Conservation (phyloP, 2,113 vertebrate species). For the Quiscalus mexicanus region DNA sequence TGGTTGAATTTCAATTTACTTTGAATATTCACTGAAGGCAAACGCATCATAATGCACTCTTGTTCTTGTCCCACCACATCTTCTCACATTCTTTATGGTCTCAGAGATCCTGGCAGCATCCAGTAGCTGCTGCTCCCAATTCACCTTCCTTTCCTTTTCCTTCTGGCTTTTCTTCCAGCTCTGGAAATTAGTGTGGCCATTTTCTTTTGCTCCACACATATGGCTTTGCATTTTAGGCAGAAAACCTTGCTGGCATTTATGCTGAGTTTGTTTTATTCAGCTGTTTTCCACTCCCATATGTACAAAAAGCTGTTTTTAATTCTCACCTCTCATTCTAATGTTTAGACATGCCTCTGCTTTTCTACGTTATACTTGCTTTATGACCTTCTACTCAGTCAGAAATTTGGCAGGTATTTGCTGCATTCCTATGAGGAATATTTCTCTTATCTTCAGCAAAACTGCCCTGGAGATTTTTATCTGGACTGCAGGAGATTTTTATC, state of each 20-base stretch:
- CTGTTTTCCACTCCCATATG: not conserved
- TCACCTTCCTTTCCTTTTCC: not conserved
- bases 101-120: not conserved
- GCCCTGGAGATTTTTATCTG: not conserved
- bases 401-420: not conserved
- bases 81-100: not conserved
- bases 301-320: constrained; percentile 8
- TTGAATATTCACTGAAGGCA: not conserved
- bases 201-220: not conserved
- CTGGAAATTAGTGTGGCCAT: not conserved
- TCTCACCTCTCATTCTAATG: not conserved
- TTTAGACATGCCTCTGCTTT: not conserved
- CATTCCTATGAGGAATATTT: not conserved
- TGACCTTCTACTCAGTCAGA: not conserved
- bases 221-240: not conserved
- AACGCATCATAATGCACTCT: not conserved
- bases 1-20: not conserved
- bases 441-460: not conserved
- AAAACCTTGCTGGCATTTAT: not conserved
- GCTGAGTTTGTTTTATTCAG: not conserved
- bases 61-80: not conserved
- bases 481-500: not conserved
- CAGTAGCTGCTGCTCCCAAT: not conserved
- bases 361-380: not conserved
- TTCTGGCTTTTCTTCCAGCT: not conserved